Base-by-base conservation (phyloP, 2,797 vertebrate genomes). In the Triplophysa yarkandensis region DNA sequence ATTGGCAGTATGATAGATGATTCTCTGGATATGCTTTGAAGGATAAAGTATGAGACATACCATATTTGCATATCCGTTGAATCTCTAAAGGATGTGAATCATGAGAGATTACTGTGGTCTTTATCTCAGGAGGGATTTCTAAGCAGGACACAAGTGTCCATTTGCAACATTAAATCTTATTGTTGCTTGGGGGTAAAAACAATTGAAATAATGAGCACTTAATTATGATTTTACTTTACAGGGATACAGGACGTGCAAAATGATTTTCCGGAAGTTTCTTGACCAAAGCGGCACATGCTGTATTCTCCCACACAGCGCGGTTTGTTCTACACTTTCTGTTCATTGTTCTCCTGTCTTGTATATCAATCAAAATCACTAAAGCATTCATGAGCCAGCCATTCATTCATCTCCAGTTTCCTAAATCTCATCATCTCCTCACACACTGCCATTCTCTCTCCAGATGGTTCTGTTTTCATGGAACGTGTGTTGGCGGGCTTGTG, bases 401-500 rank as follows among this genome's bases (percentile, higher is more conserved):
- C 71, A 66, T 58, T 74, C 62, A 74, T 46, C 62, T 74, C 71
- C 57, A 30, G 39, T 74, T 66, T 74, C 71, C 71, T 48, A 66
- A 74, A 74, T 36, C 72, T 67, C 28, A 48, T 74, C 63, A 74
- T 67, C 63, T 44, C 34, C 58, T 74, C 43, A 23, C 41, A 54
- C 74, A 9, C 46, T 60, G 54, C 50, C 50, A 60, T 16, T 61
- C 62, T 55, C 55, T 17, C 28, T 64, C 60, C 84, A 83, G 82
- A 86, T 85, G 82, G 80, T 72, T 82, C 46, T 83, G 82, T 79
- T 77, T 28, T 48, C 85, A 68, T 79, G 83, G 74, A 80, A 10
- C 14, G 9, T 70, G 75, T 81, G 81, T 80, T 78, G 82, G 80
- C 62, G 74, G 78, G 68, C 41, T 75, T 41, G 78, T 91, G 87